These are phyloP conservation scores for Spheniscus mendiculus DNA, from an alignment of 2,113 vertebrate genomes.

Conservation along the genomic window DNA sequence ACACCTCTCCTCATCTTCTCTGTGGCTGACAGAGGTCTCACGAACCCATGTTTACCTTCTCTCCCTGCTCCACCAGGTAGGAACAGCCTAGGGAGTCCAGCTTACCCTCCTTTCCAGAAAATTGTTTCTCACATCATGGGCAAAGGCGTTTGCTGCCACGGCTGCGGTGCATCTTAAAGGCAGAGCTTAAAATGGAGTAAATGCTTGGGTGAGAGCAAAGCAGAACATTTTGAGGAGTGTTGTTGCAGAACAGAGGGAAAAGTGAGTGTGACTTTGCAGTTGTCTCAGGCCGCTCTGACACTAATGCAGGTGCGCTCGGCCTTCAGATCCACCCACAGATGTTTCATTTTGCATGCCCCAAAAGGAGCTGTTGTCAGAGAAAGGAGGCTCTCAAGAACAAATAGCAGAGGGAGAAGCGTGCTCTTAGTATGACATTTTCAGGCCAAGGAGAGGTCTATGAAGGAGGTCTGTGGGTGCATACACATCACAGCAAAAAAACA, in stretches of 20 bases:
- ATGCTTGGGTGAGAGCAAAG: neutral
- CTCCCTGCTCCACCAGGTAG: neutral
- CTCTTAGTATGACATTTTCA: neutral
- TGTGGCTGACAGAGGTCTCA: neutral
- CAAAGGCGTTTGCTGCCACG: neutral
- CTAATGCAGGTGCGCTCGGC: accelerated
- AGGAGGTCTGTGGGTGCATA: neutral
- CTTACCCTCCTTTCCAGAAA: neutral
- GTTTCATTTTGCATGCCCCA: neutral
- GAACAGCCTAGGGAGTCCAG: neutral
- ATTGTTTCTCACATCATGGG: neutral
- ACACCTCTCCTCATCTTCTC: neutral
- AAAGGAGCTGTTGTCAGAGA: neutral
- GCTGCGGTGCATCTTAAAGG: neutral
- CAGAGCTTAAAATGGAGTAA: neutral
- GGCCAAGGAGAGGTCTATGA: neutral
- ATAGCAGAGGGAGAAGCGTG: neutral
- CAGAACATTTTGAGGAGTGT: neutral
- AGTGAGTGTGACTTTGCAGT: neutral
- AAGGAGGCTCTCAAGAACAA: neutral
- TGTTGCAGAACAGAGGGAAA: neutral
- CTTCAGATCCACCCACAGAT: neutral
- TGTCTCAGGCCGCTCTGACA: neutral
- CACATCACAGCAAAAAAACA: neutral
- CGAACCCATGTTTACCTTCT: neutral